Evolutionary conservation across 1,140 invertebrate species (phyloP), one percentile per base, ranked within the genome.

Genomic region (Danaus plexippus): DNA sequence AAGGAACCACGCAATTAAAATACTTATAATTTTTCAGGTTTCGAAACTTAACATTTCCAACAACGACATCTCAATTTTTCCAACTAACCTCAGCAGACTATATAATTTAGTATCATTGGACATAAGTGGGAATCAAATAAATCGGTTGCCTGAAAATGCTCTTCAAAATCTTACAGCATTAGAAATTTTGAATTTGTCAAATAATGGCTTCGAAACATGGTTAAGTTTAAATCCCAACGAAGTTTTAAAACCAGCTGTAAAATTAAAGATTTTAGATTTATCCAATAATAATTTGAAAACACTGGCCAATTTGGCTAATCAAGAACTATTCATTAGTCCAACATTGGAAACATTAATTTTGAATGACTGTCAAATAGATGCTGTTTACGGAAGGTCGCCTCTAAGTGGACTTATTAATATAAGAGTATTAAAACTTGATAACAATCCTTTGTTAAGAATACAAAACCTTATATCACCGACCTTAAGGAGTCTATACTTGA

Each of bases 61-160:
- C 61, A 94, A 94, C 58, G 88, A 89, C 49, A 89, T 94, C 50
- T 75, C 77, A 5, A 61, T 64, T 1, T 71, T 93, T 51, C 87
- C 89, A 10, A 62, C 68, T 43, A 88, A 59, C 63, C 84, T 69
- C 52, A 75, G 10, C 54, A 79, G 32, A 77, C 85, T 66, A 45
- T 74, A 71, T 40, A 85, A 87, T n/a, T 69, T 92, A 47, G 66
- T 87, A 47, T 78, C 76, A 43, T 73, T 92, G 47, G 89, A 91
- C 69, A 54, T 91, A 12, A 90, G 89, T 15, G 71, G 85, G 42
- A 92, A 92, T 65, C 62, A 75, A 47, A 81, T 91, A 15, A 73
- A 66, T 6, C 67, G 67, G 13, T 52, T 92, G 48, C 74, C 75
- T 2, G 59, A 61, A 32, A 63, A 82, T 51, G 78, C 87, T 2